Base-by-base conservation (phyloP, 2,888 invertebrate genomes). In the Pristionchus mayeri region DNA sequence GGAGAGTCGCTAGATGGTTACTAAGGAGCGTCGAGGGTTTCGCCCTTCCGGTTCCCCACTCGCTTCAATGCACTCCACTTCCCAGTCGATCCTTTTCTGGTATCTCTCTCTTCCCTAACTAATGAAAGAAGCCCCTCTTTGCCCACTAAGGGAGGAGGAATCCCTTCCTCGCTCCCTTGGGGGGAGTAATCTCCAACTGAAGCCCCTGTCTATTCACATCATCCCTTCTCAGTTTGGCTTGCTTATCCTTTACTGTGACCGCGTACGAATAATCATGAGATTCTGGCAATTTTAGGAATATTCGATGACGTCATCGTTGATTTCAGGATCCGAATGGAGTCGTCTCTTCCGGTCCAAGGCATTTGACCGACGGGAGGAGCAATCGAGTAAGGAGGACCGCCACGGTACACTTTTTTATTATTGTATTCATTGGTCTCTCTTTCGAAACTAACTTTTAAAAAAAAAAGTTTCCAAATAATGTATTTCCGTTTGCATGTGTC, bases 301-400 rank as follows among this genome's bases (percentile, higher is more conserved):
- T 13, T 44, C 44, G 44, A 44, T 57, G 54, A 57, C 16, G 18
- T 63, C 30, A 44, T 0, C 44, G 11, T 27, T n/a, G 27, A 18
- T 78, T 78, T 0, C 76, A 78, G 76, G 76, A 78, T n/a, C 48
- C 48, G 4, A 78, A 78, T 78, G 76, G 76, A 9, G 34, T 50
- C 50, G 13, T 78, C 16, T 11, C 76, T 78, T 34, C 50, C 30
- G 76, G 76, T 3, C 76, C 76, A 18, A 78, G 50, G 76, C 48
- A 78, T 3, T 50, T 50, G 50, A 78, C 76, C 76, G 40, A 40
- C 27, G 76, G 48, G 21, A 48, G 27, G 30, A 27, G 40, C 34
- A 78, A 30, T 24, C 7, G 57, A 11, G 44, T 16, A 1, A 60
- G 44, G 80, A 34, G 80, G 24, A 27, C 4, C n/a, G 30, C 30